Evolutionary conservation across 2,113 vertebrate species (phyloP), one percentile per base, ranked within the genome.

Genomic region (Bambusicola thoracicus): DNA sequence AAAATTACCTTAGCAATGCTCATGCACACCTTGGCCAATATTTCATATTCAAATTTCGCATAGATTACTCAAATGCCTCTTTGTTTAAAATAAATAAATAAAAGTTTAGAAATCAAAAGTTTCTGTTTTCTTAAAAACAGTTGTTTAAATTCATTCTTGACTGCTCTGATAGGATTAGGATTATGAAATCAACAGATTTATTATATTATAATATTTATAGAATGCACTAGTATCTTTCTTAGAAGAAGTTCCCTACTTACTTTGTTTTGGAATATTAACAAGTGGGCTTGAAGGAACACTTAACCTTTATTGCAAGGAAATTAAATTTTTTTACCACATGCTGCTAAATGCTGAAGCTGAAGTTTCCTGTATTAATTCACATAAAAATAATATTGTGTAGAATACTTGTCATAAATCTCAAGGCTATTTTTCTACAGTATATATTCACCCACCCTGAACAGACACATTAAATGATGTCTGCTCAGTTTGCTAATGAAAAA

Each of bases 251-350:
- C 27, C 38, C 14, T 77, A 38, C 81, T 91, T 95, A 81, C 85
- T 93, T 30, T 93, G 29, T 86, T 62, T 62, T 41, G 21, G 76
- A 90, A 70, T 49, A 13, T 19, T 62, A 92, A 43, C 62, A 81
- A 65, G 79, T 74, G 90, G 44, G 59, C 90, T 91, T 94, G 82
- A 95, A 95, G 90, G 76, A 96, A 93, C 73, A 95, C 81, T 97
- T 95, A 96, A 92, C 93, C 91, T 95, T 96, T 95, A 93, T 92
- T 85, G 89, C 44, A 90, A 85, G 63, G 84, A 91, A 95, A 96
- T 85, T 85, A 81, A 95, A 93, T 85, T 90, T 78, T 43, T 70
- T 72, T 55, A n/a, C 63, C 69, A 83, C 65, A 74, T 41, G 17
- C 59, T 66, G 82, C 36, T 95, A 91, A 94, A 96, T 84, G 81